Evolutionary conservation across 2,888 invertebrate species (phyloP), one percentile per base, ranked within the genome.

Genomic region (Agonopterix subpropinquella): DNA sequence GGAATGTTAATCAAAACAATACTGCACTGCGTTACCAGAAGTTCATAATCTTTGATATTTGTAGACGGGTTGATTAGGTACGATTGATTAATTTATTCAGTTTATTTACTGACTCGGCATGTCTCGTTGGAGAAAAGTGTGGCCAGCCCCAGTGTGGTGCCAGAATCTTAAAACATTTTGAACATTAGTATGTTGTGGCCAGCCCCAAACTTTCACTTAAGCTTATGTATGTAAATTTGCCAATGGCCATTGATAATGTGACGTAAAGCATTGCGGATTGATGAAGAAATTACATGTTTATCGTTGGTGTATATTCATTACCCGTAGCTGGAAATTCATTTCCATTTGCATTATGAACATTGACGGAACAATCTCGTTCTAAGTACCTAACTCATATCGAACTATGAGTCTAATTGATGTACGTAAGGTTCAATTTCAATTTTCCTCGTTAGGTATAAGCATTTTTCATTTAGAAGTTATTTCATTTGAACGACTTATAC

Each of bases 151-250:
- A 67, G 72, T 73, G 77, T 82, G 77, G 77, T 73, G 72, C 72
- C 70, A 70, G 86, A 87, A 85, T 87, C 78, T 83, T 83, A 73
- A 86, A 82, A 73, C 72, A 78, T 80, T 85, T 80, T 74, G 67
- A 76, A 66, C 83, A 87, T 87, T 86, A 85, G 86, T 86, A 87
- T 87, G 85, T 71, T 73, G 61, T 62, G 68, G 75, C 78, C 68
- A 69, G 80, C 62, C 59, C 67, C 75, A 62, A 74, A 88, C 87
- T 88, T 88, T 88, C 87, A 87, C 87, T 86, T 73, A 70, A 78
- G 76, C 82, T 87, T 86, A 84, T 83, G 84, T 86, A 74, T 83
- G 77, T 80, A 84, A 85, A 85, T 80, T 75, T 69, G 68, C 68
- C 69, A 70, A 74, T 77, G 80, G 76, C 75, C 73, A 77, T 79